phyloP scores from a whole-genome alignment of 1,140 invertebrate species.

The Drosophila quadrilineata region DNA sequence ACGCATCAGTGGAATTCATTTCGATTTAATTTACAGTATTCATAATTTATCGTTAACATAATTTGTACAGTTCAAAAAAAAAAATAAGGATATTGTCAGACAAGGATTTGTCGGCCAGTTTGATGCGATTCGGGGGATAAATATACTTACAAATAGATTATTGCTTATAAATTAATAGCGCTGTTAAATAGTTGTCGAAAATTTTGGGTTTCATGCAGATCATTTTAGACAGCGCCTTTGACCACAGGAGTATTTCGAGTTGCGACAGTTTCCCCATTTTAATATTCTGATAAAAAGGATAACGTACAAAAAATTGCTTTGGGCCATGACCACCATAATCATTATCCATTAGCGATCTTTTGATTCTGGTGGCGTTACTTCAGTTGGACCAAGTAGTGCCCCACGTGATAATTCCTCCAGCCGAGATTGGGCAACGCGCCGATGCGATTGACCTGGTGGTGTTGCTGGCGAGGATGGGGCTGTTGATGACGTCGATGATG shows the following conservation, averaged over 20 bases:
- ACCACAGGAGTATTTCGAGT: constrained; percentile 45
- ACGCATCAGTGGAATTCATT: not conserved
- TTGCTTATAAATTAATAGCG: constrained; percentile 7
- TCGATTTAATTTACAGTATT: not conserved
- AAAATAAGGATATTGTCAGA: not conserved
- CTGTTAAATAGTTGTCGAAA: constrained; percentile 7
- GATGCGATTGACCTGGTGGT: no score
- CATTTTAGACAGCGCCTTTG: constrained; percentile 29
- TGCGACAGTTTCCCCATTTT: constrained; percentile 24
- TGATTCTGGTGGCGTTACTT: not conserved
- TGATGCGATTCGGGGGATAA: constrained; percentile 12
- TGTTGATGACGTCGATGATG: no score
- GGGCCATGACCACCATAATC: no score
- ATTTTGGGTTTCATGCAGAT: constrained; percentile 4
- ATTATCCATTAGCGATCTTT: constrained; percentile 12
- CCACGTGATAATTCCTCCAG: no score
- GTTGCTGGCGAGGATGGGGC: no score
- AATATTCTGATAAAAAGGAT: constrained; percentile 4
- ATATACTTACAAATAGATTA: constrained; percentile 5
- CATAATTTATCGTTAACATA: constrained; percentile 1
- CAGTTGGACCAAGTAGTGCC: no score
- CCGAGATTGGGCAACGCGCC: no score
- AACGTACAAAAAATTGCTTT: constrained; percentile 5
- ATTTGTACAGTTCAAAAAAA: constrained; percentile 32
- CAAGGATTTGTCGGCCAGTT: not conserved